These are phyloP conservation scores for Setophaga kirtlandii DNA, from an alignment of 2,113 vertebrate genomes.

Conservation along the genomic window DNA sequence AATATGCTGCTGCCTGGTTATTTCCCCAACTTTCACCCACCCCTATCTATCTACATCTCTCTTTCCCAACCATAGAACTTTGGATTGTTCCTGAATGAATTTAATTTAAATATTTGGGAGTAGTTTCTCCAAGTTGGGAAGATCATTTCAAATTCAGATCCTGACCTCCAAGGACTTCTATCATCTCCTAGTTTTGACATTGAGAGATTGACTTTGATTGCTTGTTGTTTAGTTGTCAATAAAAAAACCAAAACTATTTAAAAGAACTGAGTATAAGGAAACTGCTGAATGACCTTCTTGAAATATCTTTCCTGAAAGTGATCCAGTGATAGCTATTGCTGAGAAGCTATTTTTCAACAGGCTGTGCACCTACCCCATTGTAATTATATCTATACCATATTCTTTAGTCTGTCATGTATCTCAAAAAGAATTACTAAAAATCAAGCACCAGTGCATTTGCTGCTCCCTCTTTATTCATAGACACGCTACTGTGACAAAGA, in stretches of 20 bases:
- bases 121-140: neutral
- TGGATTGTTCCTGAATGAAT: neutral
- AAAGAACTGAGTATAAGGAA: neutral
- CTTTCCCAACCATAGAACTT: neutral
- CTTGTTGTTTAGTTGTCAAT: neutral
- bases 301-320: neutral
- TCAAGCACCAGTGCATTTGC: slow-evolving; percentile 11
- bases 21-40: neutral
- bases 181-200: neutral
- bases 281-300: neutral
- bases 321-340: neutral
- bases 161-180: neutral
- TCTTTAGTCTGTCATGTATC: slow-evolving; percentile 26
- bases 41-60: neutral
- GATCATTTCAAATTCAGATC: neutral
- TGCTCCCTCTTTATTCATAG: slow-evolving; percentile 24
- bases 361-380: neutral
- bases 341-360: neutral
- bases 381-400: slow-evolving; percentile 9
- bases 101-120: neutral
- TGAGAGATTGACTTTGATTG: neutral
- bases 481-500: neutral
- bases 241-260: neutral
- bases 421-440: neutral
- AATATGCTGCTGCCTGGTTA: neutral